A percentile compares a stretch with the other conserved stretches of the same genome.
Conservation (phyloP, 2,888 invertebrate species). For the Sipunculus nudus region DNA sequence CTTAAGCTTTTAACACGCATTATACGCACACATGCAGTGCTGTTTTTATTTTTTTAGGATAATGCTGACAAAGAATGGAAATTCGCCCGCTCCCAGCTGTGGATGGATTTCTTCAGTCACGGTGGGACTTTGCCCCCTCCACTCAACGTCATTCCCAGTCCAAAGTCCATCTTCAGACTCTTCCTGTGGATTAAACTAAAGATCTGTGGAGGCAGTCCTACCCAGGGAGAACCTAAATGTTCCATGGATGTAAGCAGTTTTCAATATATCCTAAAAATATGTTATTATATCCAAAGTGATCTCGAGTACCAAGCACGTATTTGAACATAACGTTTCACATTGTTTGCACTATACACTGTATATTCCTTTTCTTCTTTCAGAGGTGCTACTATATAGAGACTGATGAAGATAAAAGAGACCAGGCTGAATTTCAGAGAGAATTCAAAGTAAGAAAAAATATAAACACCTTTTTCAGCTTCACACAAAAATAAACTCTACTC, state of each 20-base stretch:
- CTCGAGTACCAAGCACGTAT: too few relatives aligned
- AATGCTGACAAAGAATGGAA: conserved; percentile 18
- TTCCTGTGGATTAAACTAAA: not conserved
- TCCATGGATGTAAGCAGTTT: not conserved
- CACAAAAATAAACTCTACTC: too few relatives aligned
- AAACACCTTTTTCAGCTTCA: too few relatives aligned
- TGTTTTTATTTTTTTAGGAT: conserved; percentile 6
- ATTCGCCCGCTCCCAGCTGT: conserved; percentile 12
- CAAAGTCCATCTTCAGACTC: conserved; percentile 1
- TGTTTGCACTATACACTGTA: not conserved
- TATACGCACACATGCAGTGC: too few relatives aligned
- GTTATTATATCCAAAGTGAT: not conserved
- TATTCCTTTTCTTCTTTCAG: not conserved
- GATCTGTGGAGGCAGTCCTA: not conserved
- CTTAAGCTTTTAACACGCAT: too few relatives aligned
- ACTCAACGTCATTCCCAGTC: conserved; percentile 14
- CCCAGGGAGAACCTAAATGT: not conserved
- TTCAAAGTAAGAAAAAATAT: conserved; percentile 4
- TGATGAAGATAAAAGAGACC: not conserved
- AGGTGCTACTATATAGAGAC: conserved; percentile 2
- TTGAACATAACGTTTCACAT: not conserved
- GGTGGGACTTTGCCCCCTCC: conserved; percentile 5
- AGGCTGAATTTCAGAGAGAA: not conserved
- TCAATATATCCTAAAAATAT: not conserved
- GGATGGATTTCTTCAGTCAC: conserved; percentile 8